Evolutionary conservation across 1,140 invertebrate species (phyloP), one percentile per base, ranked within the genome.

Genomic region (Mizuhopecten yessoensis): DNA sequence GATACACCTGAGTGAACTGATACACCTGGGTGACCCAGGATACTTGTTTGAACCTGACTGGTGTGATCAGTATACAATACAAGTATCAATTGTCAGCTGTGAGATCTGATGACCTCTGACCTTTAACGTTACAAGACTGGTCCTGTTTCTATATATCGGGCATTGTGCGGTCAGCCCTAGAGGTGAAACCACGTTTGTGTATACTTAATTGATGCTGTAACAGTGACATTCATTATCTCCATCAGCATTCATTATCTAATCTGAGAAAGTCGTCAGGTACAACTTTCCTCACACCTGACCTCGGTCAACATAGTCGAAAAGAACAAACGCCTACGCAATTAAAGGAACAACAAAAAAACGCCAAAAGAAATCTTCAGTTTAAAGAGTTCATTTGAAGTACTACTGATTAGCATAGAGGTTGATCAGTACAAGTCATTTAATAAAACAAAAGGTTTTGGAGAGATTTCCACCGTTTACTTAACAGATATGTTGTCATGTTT

Each of bases 201-300:
- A n/a, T n/a, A n/a, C n/a, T n/a, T n/a, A n/a, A 75, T n/a, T 75
- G 57, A 49, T 75, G 11, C 1, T n/a, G 23, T 7, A 3, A 75
- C 23, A 75, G 57, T 75, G 57, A n/a, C n/a, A 29, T 75, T 75
- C 57, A 75, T 75, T 75, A 75, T 7, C 23, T 29, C n/a, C n/a
- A 75, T 75, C 57, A 75, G 57, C 57, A 75, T 75, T 75, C 23
- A 75, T 75, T 75, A 75, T 75, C 57, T 75, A 75, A 75, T 75
- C 57, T 17, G 57, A n/a, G 15, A 29, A 29, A 75, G 57, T n/a
- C 57, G 23, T 75, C 5, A 75, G 57, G 45, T 57, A 57, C 45
- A 57, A 23, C n/a, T n/a, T n/a, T n/a, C n/a, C n/a, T n/a, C n/a
- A n/a, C 45, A 57, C 20, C 45, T 75, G 1, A 3, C 29, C n/a